These are phyloP conservation scores for Tangara arthus DNA, from an alignment of 2,797 vertebrate genomes.

Conservation along the genomic window DNA sequence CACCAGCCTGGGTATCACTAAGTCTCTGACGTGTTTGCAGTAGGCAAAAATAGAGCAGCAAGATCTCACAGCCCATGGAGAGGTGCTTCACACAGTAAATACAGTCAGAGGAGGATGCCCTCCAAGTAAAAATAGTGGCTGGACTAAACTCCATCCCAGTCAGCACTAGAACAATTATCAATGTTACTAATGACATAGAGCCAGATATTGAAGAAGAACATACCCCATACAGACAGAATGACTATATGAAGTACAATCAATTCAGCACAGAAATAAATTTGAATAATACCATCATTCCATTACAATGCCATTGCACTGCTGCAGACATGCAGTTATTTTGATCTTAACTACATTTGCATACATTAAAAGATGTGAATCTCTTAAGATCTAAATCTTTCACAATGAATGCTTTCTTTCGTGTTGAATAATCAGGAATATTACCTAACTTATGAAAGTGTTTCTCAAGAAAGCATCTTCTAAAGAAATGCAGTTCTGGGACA, in stretches of 20 bases:
- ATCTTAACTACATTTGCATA: not conserved
- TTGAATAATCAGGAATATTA: not conserved
- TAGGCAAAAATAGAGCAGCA: not conserved
- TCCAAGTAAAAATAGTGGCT: not conserved
- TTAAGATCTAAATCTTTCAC: not conserved
- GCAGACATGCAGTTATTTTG: not conserved
- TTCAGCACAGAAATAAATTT: not conserved
- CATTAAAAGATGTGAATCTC: not conserved
- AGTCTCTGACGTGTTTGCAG: not conserved
- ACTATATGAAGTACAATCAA: not conserved
- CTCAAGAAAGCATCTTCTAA: not conserved
- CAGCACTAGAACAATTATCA: not conserved
- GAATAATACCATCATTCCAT: not conserved
- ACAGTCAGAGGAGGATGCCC: not conserved
- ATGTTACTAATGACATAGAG: not conserved
- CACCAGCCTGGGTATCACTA: too few species aligned
- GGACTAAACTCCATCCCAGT: not conserved
- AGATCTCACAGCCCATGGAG: accelerated
- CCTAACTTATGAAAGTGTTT: not conserved
- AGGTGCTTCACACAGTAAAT: not conserved
- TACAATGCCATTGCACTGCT: not conserved
- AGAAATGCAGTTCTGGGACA: not conserved
- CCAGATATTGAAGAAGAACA: not conserved
- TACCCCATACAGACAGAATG: not conserved
- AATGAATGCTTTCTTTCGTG: not conserved